These are phyloP conservation scores for Nomada fucata DNA, from an alignment of 2,888 invertebrate species.

Conservation along the genomic window DNA sequence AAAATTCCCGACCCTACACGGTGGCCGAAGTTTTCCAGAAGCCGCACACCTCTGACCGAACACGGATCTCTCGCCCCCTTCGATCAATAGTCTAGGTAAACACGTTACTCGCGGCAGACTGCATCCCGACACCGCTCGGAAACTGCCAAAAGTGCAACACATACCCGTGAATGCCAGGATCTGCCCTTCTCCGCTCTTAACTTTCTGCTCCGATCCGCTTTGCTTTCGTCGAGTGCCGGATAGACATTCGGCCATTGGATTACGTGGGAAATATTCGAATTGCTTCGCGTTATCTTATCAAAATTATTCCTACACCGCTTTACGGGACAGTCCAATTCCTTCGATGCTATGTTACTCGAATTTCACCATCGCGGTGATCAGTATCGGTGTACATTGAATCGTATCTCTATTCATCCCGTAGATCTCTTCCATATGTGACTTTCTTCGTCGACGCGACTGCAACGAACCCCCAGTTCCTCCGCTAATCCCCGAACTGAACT, in stretches of 20 bases:
- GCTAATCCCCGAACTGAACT: too few species aligned
- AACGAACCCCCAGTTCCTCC: too few species aligned
- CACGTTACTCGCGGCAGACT: slow-evolving; percentile 51
- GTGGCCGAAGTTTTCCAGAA: slow-evolving; percentile 43
- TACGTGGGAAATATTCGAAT: not conserved
- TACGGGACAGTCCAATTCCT: too few species aligned
- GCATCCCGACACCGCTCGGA: slow-evolving; percentile 44
- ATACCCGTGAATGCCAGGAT: slow-evolving; percentile 19
- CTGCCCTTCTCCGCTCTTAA: slow-evolving; percentile 41
- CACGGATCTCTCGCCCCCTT: slow-evolving; percentile 56
- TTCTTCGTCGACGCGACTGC: too few species aligned
- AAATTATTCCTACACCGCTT: too few species aligned
- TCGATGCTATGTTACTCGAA: too few species aligned
- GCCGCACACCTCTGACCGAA: slow-evolving; percentile 46
- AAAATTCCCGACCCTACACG: slow-evolving; percentile 42
- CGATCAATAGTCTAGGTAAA: slow-evolving; percentile 61
- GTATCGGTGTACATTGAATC: too few species aligned
- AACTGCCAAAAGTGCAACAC: slow-evolving; percentile 59
- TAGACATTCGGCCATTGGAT: not conserved
- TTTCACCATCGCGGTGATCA: too few species aligned
- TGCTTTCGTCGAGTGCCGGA: not conserved
- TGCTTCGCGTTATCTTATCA: not conserved
- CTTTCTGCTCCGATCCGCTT: slow-evolving; percentile 8
- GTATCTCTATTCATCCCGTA: too few species aligned
- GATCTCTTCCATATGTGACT: too few species aligned